Percentiles rank a stretch among this genome's conserved stretches.
Evolutionary conservation across 2,888 invertebrate genomes (phyloP).

Genomic region (Heliconius aoede): DNA sequence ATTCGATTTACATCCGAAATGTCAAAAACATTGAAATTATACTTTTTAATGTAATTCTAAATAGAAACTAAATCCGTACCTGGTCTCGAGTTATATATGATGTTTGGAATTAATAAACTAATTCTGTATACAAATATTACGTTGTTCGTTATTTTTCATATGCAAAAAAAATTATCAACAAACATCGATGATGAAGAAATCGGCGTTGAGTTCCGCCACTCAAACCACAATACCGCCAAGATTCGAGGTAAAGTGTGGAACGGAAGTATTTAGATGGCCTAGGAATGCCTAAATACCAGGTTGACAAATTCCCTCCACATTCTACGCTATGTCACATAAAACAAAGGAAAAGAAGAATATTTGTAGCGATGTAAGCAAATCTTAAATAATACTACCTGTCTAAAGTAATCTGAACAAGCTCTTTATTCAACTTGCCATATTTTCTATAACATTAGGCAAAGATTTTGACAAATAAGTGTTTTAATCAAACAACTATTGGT

Average conservation of each 20-base stretch:
- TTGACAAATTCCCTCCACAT: not conserved
- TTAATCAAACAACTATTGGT: not conserved
- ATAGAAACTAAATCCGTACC: not conserved
- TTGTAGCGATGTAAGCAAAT: not conserved
- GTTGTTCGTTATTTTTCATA: not conserved
- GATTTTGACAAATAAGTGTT: not conserved
- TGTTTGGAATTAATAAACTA: constrained; percentile 18
- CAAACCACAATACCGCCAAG: no score
- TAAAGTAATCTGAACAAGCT: not conserved
- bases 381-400: not conserved
- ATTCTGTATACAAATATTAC: constrained; percentile 4
- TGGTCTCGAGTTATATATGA: constrained; percentile 7
- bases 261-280: no score
- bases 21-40: not conserved
- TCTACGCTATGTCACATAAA: no score
- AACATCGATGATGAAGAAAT: not conserved
- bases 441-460: not conserved
- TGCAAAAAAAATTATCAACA: not conserved
- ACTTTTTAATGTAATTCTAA: not conserved
- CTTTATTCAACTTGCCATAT: not conserved
- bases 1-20: not conserved
- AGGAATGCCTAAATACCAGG: no score
- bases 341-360: not conserved
- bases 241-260: no score
- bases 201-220: no score